Percentiles rank a stretch among this genome's conserved stretches.
Conservation (phyloP, 2,888 invertebrate genomes). For the Philaethria dido region DNA sequence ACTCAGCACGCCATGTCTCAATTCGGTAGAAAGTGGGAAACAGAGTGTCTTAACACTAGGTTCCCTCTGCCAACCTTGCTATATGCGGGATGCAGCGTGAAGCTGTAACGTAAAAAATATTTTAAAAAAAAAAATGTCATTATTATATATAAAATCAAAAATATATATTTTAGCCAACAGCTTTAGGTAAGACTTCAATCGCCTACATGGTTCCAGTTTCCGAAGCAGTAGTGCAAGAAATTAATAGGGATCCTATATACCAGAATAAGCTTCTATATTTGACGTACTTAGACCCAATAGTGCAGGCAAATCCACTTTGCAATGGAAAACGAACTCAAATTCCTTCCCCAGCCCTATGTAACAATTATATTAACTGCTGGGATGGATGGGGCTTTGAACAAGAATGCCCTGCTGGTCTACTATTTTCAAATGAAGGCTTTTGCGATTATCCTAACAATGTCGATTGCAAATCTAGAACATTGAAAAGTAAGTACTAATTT, state of each 20-base stretch:
- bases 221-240: constrained; percentile 67
- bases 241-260: constrained; percentile 64
- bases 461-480: constrained; percentile 82
- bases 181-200: constrained; percentile 56
- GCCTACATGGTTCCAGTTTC: constrained; percentile 74
- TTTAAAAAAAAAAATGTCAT: neutral
- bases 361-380: constrained; percentile 88
- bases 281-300: constrained; percentile 59
- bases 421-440: constrained; percentile 84
- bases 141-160: neutral
- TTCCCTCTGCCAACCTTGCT: too few species aligned
- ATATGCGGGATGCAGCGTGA: too few species aligned
- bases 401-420: constrained; percentile 85
- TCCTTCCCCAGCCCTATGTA: constrained; percentile 83
- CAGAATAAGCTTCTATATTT: constrained; percentile 64
- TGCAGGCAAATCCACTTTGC: constrained; percentile 68
- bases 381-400: constrained; percentile 87
- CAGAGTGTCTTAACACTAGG: too few species aligned
- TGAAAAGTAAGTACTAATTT: constrained; percentile 55
- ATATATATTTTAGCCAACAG: constrained; percentile 50
- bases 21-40: too few species aligned
- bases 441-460: constrained; percentile 87
- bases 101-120: too few species aligned
- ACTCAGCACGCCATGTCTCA: too few species aligned
- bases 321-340: constrained; percentile 84